These are phyloP conservation scores for Gymnopithys bicolor DNA, from an alignment of 2,797 vertebrate genomes.

Conservation along the genomic window DNA sequence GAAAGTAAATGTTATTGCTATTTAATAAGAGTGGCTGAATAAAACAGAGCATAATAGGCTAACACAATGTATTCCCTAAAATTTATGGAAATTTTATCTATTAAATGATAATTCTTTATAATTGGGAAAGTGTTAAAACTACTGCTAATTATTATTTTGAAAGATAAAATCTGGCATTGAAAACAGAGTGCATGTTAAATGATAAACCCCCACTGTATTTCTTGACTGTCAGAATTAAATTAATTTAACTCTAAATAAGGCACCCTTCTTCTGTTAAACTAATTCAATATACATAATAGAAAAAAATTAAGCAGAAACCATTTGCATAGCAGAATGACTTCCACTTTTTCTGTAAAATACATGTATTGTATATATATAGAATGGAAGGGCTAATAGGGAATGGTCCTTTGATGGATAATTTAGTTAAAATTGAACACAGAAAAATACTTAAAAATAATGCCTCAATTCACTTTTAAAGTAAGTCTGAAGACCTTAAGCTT, in stretches of 20 bases:
- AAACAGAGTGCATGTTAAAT: neutral
- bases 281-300: neutral
- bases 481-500: neutral
- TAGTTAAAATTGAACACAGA: neutral
- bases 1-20: constrained; percentile 10
- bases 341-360: neutral
- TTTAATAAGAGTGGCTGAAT: constrained; percentile 3
- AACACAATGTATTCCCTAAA: neutral
- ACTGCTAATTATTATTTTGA: constrained; percentile 15
- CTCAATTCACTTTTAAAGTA: neutral
- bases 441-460: neutral
- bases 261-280: neutral
- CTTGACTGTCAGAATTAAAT: constrained; percentile 1
- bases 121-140: constrained; percentile 29
- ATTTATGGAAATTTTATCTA: constrained; percentile 19
- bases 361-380: neutral
- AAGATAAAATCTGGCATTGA: constrained; percentile 29
- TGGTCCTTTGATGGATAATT: neutral
- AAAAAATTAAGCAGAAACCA: neutral
- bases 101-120: constrained; percentile 35
- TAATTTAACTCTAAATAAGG: constrained; percentile 1
- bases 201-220: neutral
- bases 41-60: constrained; percentile 4
- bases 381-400: neutral
- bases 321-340: neutral